These are phyloP conservation scores for Gisinianus flammeolus DNA, from an alignment of 2,888 invertebrate genomes.

Conservation along the genomic window DNA sequence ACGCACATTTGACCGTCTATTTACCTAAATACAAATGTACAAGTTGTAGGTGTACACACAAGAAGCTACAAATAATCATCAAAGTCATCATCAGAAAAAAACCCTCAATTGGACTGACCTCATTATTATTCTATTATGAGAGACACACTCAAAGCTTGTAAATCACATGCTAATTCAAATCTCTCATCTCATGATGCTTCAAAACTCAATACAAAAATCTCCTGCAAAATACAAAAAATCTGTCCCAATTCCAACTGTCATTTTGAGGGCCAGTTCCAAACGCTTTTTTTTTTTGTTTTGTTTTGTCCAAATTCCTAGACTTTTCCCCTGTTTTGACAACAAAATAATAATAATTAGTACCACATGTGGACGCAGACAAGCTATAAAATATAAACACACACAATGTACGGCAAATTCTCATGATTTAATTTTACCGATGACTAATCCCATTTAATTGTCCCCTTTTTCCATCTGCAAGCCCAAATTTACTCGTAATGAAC, in stretches of 20 bases:
- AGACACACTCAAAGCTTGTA: not conserved
- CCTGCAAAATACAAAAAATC: too few relatives aligned
- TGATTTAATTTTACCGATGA: slow-evolving; percentile 7
- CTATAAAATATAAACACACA: not conserved
- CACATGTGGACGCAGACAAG: not conserved
- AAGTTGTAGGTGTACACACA: not conserved
- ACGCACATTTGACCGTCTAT: too few relatives aligned
- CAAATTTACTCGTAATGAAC: too few relatives aligned
- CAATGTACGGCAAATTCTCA: not conserved
- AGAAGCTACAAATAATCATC: slow-evolving; percentile 6
- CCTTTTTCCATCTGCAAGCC: not conserved
- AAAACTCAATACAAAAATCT: too few relatives aligned
- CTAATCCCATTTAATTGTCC: slow-evolving; percentile 22
- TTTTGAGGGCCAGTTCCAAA: not conserved
- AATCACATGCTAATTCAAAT: not conserved
- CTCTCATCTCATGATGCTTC: too few relatives aligned
- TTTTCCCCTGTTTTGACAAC: not conserved
- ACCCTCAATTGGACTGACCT: slow-evolving; percentile 5
- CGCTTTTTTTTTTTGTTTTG: not conserved
- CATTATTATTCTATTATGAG: slow-evolving; percentile 3
- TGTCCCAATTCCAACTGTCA: not conserved
- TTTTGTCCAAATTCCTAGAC: slow-evolving; percentile 5
- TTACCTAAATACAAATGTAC: too few relatives aligned
- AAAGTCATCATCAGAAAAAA: slow-evolving; percentile 17
- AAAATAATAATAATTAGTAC: slow-evolving; percentile 14